Conservation (phyloP, 2,888 invertebrate genomes). For the Zaprionus lineosus region DNA sequence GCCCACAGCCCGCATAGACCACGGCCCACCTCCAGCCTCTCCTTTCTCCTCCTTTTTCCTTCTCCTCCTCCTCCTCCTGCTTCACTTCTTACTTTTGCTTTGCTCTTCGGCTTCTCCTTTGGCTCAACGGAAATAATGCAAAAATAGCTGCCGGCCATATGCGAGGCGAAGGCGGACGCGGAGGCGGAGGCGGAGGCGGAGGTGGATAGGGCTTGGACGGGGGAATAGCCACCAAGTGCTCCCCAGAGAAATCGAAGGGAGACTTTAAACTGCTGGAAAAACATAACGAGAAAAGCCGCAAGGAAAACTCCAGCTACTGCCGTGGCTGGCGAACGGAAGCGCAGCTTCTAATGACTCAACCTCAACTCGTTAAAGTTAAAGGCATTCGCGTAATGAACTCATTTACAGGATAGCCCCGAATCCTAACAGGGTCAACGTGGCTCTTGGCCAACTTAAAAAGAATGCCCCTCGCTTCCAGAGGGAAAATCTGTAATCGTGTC, state of each 20-base stretch:
- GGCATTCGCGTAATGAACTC: conserved; percentile 73
- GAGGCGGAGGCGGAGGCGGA: too few relatives aligned
- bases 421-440: conserved; percentile 51
- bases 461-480: too few relatives aligned
- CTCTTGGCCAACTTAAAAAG: too few relatives aligned
- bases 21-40: neutral
- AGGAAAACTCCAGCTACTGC: conserved; percentile 37
- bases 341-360: conserved; percentile 70
- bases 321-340: conserved; percentile 35
- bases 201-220: too few relatives aligned
- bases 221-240: conserved; percentile 64
- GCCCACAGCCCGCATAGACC: neutral
- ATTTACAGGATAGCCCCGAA: conserved; percentile 39
- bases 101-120: conserved; percentile 13
- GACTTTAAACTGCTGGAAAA: conserved; percentile 49
- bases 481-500: too few relatives aligned
- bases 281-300: conserved; percentile 23
- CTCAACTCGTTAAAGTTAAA: conserved; percentile 69
- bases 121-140: conserved; percentile 67
- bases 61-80: neutral
- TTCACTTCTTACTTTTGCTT: conserved; percentile 49
- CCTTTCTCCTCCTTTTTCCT: neutral
- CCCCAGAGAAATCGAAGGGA: conserved; percentile 59
- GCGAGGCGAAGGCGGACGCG: too few relatives aligned
- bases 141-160: conserved; percentile 77